Evolutionary conservation across 2,113 vertebrate species (phyloP), one percentile per base, ranked within the genome.

Genomic region (Pachypanchax playfairii): DNA sequence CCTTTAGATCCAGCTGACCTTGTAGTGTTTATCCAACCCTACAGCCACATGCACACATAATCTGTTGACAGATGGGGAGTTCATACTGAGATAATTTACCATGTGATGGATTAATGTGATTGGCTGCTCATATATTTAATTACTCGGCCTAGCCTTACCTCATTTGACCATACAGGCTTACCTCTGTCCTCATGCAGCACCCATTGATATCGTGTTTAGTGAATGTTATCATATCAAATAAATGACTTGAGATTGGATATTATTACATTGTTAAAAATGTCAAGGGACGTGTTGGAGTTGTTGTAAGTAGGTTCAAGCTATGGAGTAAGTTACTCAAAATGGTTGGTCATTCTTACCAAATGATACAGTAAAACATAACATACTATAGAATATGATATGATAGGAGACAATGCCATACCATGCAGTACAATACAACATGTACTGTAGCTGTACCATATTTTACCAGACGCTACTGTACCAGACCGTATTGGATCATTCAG

Each of bases 41-140:
- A 39, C 52, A 11, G 7, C 1, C 61, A 49, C 52, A 22, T 35
- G 35, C 17, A 66, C 47, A 57, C 20, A 22, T 51, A 39, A 20
- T 42, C n/a, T 56, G 14, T 50, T 59, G 50, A 74, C 75, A 80
- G 83, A 83, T 78, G 83, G 68, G 49, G 29, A 39, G 56, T 43
- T 48, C 21, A 38, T 49, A 6, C 35, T 38, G 44, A 38, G 29
- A n/a, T 4, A 35, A 38, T 42, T 71, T 0, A 0, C 58, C 24
- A 5, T 67, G 38, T 79, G 55, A 49, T 41, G 56, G 39, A 3
- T 25, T 73, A 70, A 80, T 75, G 29, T 71, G 81, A 85, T 76
- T 77, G 72, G 65, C 48, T 56, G 14, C 22, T 14, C 17, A 38
- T 46, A 35, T 57, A 38, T 75, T 67, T 88, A 82, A 76, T 86